These are phyloP conservation scores for Sclerurus mexicanus DNA, from an alignment of 2,113 vertebrate species.

Conservation along the genomic window DNA sequence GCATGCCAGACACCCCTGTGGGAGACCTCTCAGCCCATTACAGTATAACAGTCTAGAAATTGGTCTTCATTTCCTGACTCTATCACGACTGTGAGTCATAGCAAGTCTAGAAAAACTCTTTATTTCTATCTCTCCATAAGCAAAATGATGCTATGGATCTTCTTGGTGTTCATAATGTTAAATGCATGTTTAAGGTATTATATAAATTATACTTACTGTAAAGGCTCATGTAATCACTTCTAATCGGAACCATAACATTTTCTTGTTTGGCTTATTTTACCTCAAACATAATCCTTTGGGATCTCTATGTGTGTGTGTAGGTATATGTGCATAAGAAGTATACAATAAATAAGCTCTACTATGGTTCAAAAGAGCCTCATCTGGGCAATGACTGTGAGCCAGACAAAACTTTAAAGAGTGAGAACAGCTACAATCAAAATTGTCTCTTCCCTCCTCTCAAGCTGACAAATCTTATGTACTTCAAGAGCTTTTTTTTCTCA, in stretches of 20 bases:
- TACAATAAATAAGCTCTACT: not conserved
- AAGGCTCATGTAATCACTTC: not conserved
- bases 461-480: not conserved
- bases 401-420: not conserved
- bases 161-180: not conserved
- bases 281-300: not conserved
- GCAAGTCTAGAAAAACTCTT: not conserved
- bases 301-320: rapidly evolving
- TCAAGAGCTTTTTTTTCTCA: not conserved
- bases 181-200: not conserved
- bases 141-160: not conserved
- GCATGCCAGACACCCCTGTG: not conserved
- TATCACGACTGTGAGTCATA: not conserved
- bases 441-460: not conserved
- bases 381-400: not conserved
- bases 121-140: not conserved
- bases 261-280: not conserved
- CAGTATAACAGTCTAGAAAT: not conserved
- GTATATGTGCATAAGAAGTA: no score
- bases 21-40: not conserved
- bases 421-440: not conserved
- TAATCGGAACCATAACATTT: not conserved
- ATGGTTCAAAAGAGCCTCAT: not conserved
- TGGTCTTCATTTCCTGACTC: not conserved
- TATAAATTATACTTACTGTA: not conserved